phyloP scores from a whole-genome alignment of 2,888 invertebrate species.

The Busseola fusca region DNA sequence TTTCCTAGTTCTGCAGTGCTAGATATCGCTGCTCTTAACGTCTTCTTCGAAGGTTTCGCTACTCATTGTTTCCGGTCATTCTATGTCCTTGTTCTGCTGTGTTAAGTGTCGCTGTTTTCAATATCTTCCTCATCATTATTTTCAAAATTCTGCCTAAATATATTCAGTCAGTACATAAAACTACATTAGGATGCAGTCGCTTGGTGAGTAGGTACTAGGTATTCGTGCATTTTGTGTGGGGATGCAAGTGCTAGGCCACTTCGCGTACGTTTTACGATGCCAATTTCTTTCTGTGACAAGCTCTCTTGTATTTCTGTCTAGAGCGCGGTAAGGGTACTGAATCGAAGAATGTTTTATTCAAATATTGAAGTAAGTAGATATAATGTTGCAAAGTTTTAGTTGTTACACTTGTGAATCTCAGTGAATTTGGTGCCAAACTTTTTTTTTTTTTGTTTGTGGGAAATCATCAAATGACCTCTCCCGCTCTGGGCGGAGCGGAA shows the following conservation, averaged over 20 bases:
- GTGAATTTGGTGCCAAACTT: not conserved
- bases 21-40: too few species aligned
- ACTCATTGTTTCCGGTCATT: too few species aligned
- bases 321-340: conserved; percentile 49
- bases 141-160: not conserved
- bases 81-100: too few species aligned
- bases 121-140: too few species aligned
- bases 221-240: conserved; percentile 48
- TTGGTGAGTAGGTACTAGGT: conserved; percentile 5
- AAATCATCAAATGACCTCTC: too few species aligned
- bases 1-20: too few species aligned
- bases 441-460: too few species aligned
- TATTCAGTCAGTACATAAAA: conserved; percentile 13
- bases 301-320: conserved; percentile 54
- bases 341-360: conserved; percentile 36
- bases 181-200: conserved; percentile 1
- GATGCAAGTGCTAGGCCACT: conserved; percentile 30
- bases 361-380: conserved; percentile 9
- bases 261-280: conserved; percentile 62
- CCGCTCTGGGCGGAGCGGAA: too few species aligned
- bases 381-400: conserved; percentile 5
- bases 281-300: conserved; percentile 65
- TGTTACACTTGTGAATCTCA: not conserved
- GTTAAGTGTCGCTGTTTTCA: too few species aligned
- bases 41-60: too few species aligned